A percentile compares a stretch with the other conserved stretches of the same genome.
These are phyloP conservation scores for Anastrepha ludens DNA, from an alignment of 1,140 invertebrate genomes.

Conservation along the genomic window DNA sequence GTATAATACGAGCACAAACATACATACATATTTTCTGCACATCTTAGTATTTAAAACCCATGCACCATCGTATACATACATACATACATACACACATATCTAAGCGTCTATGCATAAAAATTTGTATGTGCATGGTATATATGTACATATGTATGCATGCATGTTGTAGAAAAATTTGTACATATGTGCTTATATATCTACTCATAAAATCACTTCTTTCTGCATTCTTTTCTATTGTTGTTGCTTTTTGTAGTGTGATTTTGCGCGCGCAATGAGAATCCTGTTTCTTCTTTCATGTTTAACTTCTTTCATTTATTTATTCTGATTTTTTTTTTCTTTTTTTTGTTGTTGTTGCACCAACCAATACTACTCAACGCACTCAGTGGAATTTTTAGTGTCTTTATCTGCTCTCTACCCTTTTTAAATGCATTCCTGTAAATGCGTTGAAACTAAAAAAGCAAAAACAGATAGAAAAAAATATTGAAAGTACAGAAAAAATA, in stretches of 20 bases:
- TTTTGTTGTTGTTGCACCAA: neutral
- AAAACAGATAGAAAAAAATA: no score
- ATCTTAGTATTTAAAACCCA: neutral
- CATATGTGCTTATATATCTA: neutral
- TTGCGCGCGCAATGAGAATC: slow-evolving; percentile 35
- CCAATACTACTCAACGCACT: neutral
- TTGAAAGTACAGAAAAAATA: no score
- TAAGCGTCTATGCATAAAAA: no score
- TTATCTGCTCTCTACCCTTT: neutral
- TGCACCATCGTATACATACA: no score
- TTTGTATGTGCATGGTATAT: no score
- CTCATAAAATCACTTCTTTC: slow-evolving; percentile 36
- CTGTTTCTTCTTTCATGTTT: slow-evolving; percentile 26
- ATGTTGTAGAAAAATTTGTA: no score
- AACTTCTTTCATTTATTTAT: slow-evolving; percentile 17
- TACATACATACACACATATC: no score
- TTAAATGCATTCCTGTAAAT: no score
- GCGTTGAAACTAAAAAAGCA: no score
- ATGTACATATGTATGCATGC: no score
- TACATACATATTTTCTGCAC: neutral
- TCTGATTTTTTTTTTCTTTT: neutral
- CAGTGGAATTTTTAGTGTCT: slow-evolving; percentile 5
- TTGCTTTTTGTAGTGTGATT: slow-evolving; percentile 37
- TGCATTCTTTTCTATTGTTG: slow-evolving; percentile 46
- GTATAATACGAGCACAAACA: neutral